Percentiles rank a stretch among this genome's conserved stretches.
phyloP scores from a whole-genome alignment of 35 echinoderm and acorn worm genomes.

The Ophioderma brevispina region DNA sequence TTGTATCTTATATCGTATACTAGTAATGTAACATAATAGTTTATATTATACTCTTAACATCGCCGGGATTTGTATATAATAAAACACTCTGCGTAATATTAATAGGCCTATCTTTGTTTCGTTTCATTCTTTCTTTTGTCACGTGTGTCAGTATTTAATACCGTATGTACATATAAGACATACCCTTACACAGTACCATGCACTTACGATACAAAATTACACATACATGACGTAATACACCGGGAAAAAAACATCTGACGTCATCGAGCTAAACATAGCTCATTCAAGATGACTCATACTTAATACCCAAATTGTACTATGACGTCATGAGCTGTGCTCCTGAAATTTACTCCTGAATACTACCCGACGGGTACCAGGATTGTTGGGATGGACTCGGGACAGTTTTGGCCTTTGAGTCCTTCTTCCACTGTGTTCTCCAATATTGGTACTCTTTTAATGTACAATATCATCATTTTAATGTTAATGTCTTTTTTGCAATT shows the following conservation, averaged over 20 bases:
- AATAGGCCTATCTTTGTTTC: neutral
- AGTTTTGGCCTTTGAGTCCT: too few relatives aligned
- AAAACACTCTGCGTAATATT: neutral
- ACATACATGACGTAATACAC: neutral
- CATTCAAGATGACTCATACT: neutral
- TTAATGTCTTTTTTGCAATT: too few relatives aligned
- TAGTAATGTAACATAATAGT: neutral
- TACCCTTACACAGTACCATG: neutral
- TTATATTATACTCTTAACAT: neutral
- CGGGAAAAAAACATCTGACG: neutral
- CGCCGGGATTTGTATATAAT: neutral
- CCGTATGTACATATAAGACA: neutral
- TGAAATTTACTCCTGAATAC: neutral
- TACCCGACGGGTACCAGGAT: too few relatives aligned
- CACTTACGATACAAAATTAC: neutral
- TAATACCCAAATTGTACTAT: neutral
- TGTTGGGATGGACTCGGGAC: too few relatives aligned
- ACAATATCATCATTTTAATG: too few relatives aligned
- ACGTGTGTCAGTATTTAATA: neutral
- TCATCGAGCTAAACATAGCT: neutral
- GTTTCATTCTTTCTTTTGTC: neutral
- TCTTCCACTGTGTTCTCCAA: too few relatives aligned
- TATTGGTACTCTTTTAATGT: too few relatives aligned
- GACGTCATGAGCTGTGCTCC: neutral
- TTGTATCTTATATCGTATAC: neutral